A percentile compares a stretch with the other conserved stretches of the same genome.
phyloP scores from a whole-genome alignment of 2,113 vertebrate genomes.

The Dicaeum eximium region DNA sequence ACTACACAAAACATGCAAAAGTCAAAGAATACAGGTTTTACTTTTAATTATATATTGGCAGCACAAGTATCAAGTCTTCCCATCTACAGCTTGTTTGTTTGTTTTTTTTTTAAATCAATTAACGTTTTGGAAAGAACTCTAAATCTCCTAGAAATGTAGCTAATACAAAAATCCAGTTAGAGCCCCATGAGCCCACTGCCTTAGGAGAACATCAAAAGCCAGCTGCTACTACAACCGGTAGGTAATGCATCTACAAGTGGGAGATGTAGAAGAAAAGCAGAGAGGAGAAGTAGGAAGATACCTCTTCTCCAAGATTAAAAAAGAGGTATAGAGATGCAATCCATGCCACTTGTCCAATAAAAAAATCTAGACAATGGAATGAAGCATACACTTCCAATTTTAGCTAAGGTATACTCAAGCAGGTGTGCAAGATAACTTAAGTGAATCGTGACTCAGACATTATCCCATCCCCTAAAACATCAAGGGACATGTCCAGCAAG shows the following conservation, averaged over 20 bases:
- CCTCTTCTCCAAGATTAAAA: neutral
- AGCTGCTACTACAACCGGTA: neutral
- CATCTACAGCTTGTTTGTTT: neutral
- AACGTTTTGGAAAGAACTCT: neutral
- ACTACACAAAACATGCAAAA: neutral
- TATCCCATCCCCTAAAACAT: neutral
- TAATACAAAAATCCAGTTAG: neutral
- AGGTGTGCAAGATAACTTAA: neutral
- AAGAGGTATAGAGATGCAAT: neutral
- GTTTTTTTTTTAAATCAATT: neutral
- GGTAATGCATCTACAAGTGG: neutral
- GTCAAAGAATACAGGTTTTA: neutral
- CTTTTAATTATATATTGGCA: neutral
- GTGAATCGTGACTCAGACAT: neutral
- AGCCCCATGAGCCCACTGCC: neutral
- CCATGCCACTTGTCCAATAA: neutral
- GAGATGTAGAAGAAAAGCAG: neutral
- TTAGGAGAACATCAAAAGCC: neutral
- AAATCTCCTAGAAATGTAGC: neutral
- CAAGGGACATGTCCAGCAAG: neutral
- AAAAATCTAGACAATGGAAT: neutral
- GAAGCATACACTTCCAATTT: neutral
- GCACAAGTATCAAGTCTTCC: neutral
- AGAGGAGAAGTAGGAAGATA: neutral
- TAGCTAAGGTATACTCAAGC: neutral